phyloP scores from a whole-genome alignment of 2,113 vertebrate species.

The Isurus oxyrinchus region DNA sequence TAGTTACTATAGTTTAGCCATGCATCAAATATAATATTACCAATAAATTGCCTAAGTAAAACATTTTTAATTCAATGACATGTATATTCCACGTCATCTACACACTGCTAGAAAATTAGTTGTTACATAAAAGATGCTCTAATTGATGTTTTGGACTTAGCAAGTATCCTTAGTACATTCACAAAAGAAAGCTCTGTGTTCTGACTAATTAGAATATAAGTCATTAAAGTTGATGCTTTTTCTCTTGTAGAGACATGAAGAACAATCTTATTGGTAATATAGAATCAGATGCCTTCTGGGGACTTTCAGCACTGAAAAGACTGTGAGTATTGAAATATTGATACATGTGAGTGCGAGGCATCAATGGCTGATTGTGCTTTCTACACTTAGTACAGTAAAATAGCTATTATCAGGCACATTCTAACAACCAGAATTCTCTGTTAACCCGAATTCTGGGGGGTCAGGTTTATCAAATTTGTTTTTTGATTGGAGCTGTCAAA shows the following conservation, averaged over 20 bases:
- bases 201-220: not conserved
- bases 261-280: conserved; percentile 89
- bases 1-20: not conserved
- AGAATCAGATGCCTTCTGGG: conserved; percentile 85
- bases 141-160: not conserved
- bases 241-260: conserved; percentile 75
- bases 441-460: too few species aligned
- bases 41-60: not conserved
- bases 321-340: conserved; percentile 70
- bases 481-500: too few species aligned
- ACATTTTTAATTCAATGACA: not conserved
- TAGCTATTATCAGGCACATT: too few species aligned
- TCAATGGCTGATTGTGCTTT: conserved; percentile 25
- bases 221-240: not conserved
- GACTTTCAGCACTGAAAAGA: conserved; percentile 79
- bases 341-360: not conserved
- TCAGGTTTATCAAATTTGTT: too few species aligned
- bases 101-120: not conserved
- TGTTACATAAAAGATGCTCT: not conserved
- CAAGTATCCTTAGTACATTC: not conserved
- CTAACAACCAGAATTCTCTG: too few species aligned
- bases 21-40: not conserved
- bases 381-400: not conserved
- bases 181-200: not conserved
- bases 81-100: not conserved